Evolutionary conservation across 2,113 vertebrate species (phyloP), one percentile per base, ranked within the genome.

Genomic region (Brevimyrus niger): DNA sequence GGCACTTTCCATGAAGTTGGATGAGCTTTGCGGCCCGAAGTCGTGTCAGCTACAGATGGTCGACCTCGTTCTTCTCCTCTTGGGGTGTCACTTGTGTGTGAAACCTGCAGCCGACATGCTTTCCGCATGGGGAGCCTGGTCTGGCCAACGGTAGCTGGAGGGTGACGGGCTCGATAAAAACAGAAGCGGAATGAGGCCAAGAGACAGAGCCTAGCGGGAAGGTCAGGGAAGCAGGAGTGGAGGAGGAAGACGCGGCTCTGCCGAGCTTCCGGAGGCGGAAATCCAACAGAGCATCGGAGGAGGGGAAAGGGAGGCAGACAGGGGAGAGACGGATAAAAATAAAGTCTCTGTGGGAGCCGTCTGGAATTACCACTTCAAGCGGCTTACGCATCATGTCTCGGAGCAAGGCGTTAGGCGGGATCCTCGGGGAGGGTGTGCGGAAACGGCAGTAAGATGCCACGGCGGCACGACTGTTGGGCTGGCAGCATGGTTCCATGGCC

Each of bases 341-440:
- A 91, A 92, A 89, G 88, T 38, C 88, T 38, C 42, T 80, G 42
- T 73, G 89, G 90, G 85, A 89, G 88, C 38, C 1, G 82, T 83
- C 17, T 27, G 48, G 76, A 86, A 90, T 91, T 92, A 91, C 82
- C 89, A 90, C 90, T 90, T 91, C 87, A 90, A 88, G 89, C 86
- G 85, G 89, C 88, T 90, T 91, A 90, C 31, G 58, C 51, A 89
- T 89, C 69, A 88, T 91, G 51, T 88, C 84, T 88, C 89, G 73
- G 83, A 88, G 90, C 80, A 90, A 69, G 89, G 73, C 8, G 46
- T 48, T 31, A 88, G 44, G 7, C 19, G 47, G 87, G 5, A 61
- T 76, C 51, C 50, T 83, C 42, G 23, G 13, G 65, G 69, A 82
- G 86, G 61, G 47, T 23, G 61, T 17, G 82, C 51, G 44, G 61